phyloP scores from a whole-genome alignment of 2,113 vertebrate genomes.

The Ictalurus punctatus region DNA sequence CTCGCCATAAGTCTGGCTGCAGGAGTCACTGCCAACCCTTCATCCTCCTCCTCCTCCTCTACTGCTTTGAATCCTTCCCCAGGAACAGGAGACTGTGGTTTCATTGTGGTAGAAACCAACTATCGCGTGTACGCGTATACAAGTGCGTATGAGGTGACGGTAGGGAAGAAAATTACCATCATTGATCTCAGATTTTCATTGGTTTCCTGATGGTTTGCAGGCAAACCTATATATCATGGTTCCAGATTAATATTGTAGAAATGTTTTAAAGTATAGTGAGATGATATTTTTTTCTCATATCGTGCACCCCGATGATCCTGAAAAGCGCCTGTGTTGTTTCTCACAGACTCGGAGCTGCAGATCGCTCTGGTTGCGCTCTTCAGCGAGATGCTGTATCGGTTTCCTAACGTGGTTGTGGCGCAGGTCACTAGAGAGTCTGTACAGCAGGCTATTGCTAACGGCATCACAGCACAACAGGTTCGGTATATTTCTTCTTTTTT shows the following conservation, averaged over 20 bases:
- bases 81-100: conserved; percentile 74
- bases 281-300: background rate
- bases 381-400: conserved; percentile 90
- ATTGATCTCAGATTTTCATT: no score
- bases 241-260: background rate
- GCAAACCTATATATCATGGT: no score
- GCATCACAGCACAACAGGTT: conserved; percentile 92
- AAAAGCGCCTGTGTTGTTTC: background rate
- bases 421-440: conserved; percentile 88
- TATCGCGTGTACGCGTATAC: conserved; percentile 91
- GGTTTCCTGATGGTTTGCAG: no score
- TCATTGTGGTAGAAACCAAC: conserved; percentile 89
- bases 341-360: conserved; percentile 85
- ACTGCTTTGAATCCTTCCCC: conserved; percentile 44
- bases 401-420: conserved; percentile 87
- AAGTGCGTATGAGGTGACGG: conserved; percentile 65
- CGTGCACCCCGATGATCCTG: background rate
- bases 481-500: background rate
- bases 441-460: conserved; percentile 88
- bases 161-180: no score
- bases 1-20: conserved; percentile 88
- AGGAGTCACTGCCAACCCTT: conserved; percentile 75
- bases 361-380: conserved; percentile 90
- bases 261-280: background rate
- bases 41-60: conserved; percentile 64